Conservation (phyloP, 1,140 invertebrate genomes). For the Marisa cornuarietis region DNA sequence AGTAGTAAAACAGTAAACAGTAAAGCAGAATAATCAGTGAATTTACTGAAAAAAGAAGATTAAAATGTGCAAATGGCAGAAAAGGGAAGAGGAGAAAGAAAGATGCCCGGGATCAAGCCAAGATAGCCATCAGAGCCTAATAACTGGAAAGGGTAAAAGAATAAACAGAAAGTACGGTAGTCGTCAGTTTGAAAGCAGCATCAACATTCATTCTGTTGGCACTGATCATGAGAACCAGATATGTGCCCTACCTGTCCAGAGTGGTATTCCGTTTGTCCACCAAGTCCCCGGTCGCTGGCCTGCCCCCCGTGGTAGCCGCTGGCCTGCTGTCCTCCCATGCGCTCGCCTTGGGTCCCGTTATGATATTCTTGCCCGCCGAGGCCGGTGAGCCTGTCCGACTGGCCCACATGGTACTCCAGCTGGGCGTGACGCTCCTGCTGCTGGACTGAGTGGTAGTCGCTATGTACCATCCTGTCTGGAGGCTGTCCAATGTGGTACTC, state of each 20-base stretch:
- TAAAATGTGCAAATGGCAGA: no score
- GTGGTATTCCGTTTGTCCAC: conserved; percentile 13
- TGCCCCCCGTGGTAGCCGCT: conserved; percentile 6
- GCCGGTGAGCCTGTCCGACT: conserved; percentile 5
- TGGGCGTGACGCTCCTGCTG: conserved; percentile 13
- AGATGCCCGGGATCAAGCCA: no score
- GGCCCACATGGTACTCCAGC: neutral
- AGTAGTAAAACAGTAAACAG: no score
- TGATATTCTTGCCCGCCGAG: conserved; percentile 18
- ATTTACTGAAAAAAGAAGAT: no score
- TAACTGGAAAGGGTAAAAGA: no score
- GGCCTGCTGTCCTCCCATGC: conserved; percentile 8
- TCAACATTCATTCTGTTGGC: no score
- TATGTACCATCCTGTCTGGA: conserved; percentile 1
- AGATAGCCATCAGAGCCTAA: no score
- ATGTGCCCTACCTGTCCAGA: conserved; percentile 1
- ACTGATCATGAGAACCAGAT: no score
- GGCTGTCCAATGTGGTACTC: neutral
- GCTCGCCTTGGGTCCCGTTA: neutral
- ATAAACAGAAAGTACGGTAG: no score
- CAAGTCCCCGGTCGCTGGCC: conserved; percentile 7
- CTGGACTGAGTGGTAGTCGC: conserved; percentile 15
- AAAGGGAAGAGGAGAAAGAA: no score
- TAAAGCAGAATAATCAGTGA: no score
- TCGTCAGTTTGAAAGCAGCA: no score